These are phyloP conservation scores for Datnioides undecimradiatus DNA, from an alignment of 2,113 vertebrate genomes.

Conservation along the genomic window DNA sequence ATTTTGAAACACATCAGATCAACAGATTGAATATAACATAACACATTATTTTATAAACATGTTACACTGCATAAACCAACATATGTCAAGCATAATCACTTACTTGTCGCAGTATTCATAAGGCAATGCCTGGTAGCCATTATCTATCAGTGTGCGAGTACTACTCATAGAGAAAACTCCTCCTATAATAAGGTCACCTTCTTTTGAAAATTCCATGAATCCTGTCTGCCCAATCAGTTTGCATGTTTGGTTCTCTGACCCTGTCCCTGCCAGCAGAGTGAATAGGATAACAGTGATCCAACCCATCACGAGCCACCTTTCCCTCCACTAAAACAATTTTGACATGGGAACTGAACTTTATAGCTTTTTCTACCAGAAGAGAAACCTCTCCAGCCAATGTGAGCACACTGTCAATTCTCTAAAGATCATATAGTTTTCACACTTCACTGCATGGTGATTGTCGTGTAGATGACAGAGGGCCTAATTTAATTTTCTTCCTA, in stretches of 20 bases:
- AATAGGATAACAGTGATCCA: slow-evolving; percentile 54
- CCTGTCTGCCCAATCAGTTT: slow-evolving; percentile 68
- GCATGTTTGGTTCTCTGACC: slow-evolving; percentile 67
- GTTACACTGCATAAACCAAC: neutral
- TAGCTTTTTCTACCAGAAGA: slow-evolving; percentile 25
- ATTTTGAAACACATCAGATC: neutral
- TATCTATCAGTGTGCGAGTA: slow-evolving; percentile 11
- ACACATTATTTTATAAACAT: neutral
- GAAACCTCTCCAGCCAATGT: slow-evolving; percentile 14
- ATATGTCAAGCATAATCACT: slow-evolving; percentile 13
- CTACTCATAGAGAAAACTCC: slow-evolving; percentile 70
- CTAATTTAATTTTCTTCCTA: no score
- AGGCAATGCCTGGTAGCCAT: slow-evolving; percentile 51
- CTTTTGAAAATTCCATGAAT: slow-evolving; percentile 68
- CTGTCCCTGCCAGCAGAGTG: slow-evolving; percentile 39
- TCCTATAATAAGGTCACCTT: slow-evolving; percentile 74
- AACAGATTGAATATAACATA: neutral
- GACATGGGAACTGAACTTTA: slow-evolving; percentile 45
- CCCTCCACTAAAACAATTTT: slow-evolving; percentile 7
- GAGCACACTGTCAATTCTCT: neutral
- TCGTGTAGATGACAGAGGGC: no score
- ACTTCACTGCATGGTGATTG: no score
- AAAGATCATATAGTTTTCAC: no score
- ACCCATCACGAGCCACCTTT: slow-evolving; percentile 58
- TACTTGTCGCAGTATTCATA: slow-evolving; percentile 54